Evolutionary conservation across 2,113 vertebrate genomes (phyloP).

Genomic region (Oceanodroma tethys): DNA sequence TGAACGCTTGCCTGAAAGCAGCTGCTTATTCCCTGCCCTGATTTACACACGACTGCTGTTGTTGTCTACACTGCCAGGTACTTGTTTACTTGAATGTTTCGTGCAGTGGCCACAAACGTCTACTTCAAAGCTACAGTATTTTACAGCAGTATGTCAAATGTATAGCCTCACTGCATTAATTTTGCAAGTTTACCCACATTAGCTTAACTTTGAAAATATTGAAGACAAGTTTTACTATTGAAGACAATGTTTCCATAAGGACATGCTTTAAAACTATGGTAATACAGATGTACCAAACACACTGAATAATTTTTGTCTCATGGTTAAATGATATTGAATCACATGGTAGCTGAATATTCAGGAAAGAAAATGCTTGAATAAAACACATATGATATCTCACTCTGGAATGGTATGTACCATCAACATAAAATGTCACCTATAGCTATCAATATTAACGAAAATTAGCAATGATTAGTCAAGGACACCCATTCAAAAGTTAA

Average conservation of each 20-base stretch:
- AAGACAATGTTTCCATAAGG: background rate
- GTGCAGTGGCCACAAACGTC: background rate
- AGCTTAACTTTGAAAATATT: background rate
- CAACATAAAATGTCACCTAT: background rate
- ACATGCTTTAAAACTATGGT: background rate
- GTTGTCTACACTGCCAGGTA: background rate
- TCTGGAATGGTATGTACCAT: background rate
- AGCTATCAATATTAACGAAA: background rate
- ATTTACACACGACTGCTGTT: background rate
- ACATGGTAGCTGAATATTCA: background rate
- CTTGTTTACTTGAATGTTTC: background rate
- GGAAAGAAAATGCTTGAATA: background rate
- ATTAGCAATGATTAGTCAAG: background rate
- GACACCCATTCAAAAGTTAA: background rate
- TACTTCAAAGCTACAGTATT: background rate
- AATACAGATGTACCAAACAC: background rate
- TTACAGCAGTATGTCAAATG: background rate
- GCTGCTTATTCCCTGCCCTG: background rate
- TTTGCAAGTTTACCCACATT: background rate
- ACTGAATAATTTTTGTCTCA: background rate
- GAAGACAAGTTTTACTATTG: background rate
- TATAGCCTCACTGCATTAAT: background rate
- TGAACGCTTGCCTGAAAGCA: background rate
- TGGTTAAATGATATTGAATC: background rate
- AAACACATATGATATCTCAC: background rate